phyloP scores from a whole-genome alignment of 2,113 vertebrate species.

The Ptyas mucosa region DNA sequence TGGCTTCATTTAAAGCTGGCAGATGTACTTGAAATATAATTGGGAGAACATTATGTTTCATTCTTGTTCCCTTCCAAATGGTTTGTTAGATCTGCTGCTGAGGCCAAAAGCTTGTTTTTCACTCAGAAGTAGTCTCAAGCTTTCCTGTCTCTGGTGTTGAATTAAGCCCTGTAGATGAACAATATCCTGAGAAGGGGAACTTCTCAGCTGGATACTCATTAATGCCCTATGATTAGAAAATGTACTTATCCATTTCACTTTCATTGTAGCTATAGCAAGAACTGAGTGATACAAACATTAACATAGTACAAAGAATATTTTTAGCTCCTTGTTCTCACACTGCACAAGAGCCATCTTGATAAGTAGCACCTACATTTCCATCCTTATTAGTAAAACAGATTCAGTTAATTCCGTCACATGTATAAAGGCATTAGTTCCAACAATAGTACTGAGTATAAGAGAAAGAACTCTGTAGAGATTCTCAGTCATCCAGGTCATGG shows the following conservation, averaged over 20 bases:
- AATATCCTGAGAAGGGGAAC: background rate
- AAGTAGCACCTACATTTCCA: constrained; percentile 45
- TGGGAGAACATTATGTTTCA: background rate
- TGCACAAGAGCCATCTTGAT: constrained; percentile 34
- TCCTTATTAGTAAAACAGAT: constrained; percentile 34
- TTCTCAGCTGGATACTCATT: constrained; percentile 17
- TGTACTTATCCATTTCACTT: constrained; percentile 7
- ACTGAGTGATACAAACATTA: background rate
- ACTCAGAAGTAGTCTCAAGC: background rate
- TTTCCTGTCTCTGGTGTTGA: background rate
- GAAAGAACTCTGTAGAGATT: background rate
- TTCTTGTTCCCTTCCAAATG: background rate
- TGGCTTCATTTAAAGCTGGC: background rate
- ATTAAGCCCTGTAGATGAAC: background rate
- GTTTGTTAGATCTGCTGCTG: background rate
- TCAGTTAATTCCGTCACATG: constrained; percentile 46
- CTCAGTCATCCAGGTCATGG: too few relatives aligned
- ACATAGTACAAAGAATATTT: constrained; percentile 19
- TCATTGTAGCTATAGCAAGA: background rate
- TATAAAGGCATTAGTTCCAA: constrained; percentile 34
- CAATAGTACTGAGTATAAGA: constrained; percentile 23
- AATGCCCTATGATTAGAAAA: constrained; percentile 22
- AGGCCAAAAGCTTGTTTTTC: background rate
- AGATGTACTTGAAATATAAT: background rate
- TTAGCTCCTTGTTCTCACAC: constrained; percentile 31